Evolutionary conservation across 64 coral and sea anemone species (phyloP), one percentile per base, ranked within the genome.

Genomic region (Dendrophyllia cribrosa): DNA sequence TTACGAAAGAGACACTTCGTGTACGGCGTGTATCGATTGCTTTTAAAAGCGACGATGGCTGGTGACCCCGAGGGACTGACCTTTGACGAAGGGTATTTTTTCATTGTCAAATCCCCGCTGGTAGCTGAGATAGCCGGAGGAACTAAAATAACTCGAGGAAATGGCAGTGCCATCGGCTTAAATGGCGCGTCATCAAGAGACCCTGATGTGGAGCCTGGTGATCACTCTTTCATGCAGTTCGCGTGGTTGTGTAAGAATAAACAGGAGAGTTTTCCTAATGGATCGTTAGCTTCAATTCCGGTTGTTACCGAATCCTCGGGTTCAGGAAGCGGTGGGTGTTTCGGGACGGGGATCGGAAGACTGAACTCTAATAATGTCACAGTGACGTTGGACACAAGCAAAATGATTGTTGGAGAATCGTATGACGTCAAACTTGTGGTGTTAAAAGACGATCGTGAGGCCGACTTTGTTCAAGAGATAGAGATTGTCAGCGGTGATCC

Each of bases 311-410:
- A 56, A 12, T 19, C 34, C 11, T 60, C 58, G 3, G 19, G 56
- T 72, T 48, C 67, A 44, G 72, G 65, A 21, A 76, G 22, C 0
- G 92, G 95, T 63, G 95, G 95, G 15, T 97, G 95, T 48, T 97
- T 97, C 78, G 95, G 87, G 2, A 97, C 95, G 3, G 95, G 92
- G 43, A 34, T 94, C 77, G 95, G 95, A n/a, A 94, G 81, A 43
- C 78, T 97, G 23, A 75, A 12, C 17, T 68, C 70, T n/a, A 71
- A 68, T 46, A 3, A 20, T 7, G n/a, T 63, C 4, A 43, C 68
- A 9, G 92, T 94, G 16, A 44, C 13, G 25, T 53, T 97, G 4
- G 19, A 91, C 43, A 97, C 92, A 48, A 7, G 20, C 9, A 44
- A 75, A 6, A 97, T 97, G 95, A 10, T n/a, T 25, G 82, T 94